A percentile compares a stretch with the other conserved stretches of the same genome.
Evolutionary conservation across 1,140 invertebrate species (phyloP).

Genomic region (honey bee (Apis mellifera)): Amel_HAv3.1 CM009945.2:3616001-3616500

Average conservation of each 20-base stretch:
- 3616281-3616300: slow-evolving; percentile 91
- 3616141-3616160: slow-evolving; percentile 66
- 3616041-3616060: not conserved
- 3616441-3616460: slow-evolving; percentile 75
- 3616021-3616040: no score
- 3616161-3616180: slow-evolving; percentile 83
- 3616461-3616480: no score
- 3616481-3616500: not conserved
- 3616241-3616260: slow-evolving; percentile 82
- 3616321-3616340: slow-evolving; percentile 85
- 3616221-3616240: slow-evolving; percentile 82
- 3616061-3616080: no score
- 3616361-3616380: slow-evolving; percentile 88
- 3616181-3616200: slow-evolving; percentile 91
- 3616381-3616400: slow-evolving; percentile 97
- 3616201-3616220: slow-evolving; percentile 83
- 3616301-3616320: slow-evolving; percentile 92
- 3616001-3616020: no score
- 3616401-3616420: slow-evolving; percentile 93
- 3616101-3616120: no score
- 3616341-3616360: slow-evolving; percentile 82
- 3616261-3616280: slow-evolving; percentile 90
- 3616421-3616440: slow-evolving; percentile 97
- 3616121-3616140: not conserved
- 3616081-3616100: no score